Evolutionary conservation across 2,888 invertebrate species (phyloP).

Genomic region (Peribatodes rhomboidaria): DNA sequence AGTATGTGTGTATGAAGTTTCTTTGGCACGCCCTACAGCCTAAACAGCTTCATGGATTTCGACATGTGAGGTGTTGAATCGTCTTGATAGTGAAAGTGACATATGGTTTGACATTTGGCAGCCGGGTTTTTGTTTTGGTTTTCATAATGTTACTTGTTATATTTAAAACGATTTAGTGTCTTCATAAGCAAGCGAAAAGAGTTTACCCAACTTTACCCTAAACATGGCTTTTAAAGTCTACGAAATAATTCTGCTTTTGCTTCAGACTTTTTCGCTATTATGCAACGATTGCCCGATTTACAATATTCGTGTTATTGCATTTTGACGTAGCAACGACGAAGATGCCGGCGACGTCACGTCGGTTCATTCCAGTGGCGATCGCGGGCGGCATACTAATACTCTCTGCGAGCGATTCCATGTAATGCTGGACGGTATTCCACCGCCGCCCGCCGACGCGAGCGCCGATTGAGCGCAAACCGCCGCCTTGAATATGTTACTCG

Average conservation of each 20-base stretch:
- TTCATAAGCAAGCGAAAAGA: too few relatives aligned
- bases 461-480: constrained; percentile 70
- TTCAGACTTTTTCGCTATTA: constrained; percentile 28
- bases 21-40: too few relatives aligned
- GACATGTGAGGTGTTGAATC: too few relatives aligned
- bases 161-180: too few relatives aligned
- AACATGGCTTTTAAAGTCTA: background rate
- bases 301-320: constrained; percentile 74
- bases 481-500: constrained; percentile 81
- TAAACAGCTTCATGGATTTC: too few relatives aligned
- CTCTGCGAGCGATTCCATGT: constrained; percentile 78
- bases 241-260: constrained; percentile 12
- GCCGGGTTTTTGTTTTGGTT: too few relatives aligned
- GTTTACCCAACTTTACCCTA: background rate
- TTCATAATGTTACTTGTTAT: too few relatives aligned
- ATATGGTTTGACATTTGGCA: too few relatives aligned
- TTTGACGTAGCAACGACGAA: constrained; percentile 71
- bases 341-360: constrained; percentile 74
- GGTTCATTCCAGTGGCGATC: constrained; percentile 81
- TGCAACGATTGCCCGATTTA: constrained; percentile 51
- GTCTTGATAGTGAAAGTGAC: too few relatives aligned
- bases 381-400: constrained; percentile 81
- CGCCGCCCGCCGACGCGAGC: constrained; percentile 41
- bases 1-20: too few relatives aligned
- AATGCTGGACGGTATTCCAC: constrained; percentile 75